Evolutionary conservation across 2,888 invertebrate species (phyloP), one percentile per base, ranked within the genome.

Genomic region (Ametastegia equiseti): DNA sequence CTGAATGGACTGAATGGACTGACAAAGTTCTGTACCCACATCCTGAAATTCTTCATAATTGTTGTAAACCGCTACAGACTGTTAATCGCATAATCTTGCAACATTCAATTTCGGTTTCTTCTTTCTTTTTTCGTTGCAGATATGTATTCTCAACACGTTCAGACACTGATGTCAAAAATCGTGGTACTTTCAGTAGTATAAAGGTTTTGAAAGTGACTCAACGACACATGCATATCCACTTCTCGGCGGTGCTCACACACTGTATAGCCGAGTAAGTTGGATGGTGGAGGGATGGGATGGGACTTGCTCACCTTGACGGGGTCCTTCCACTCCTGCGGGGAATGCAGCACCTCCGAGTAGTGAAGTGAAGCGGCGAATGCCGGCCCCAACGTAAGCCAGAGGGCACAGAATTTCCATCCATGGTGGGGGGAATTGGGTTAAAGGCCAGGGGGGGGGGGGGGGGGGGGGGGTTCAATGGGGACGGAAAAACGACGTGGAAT

Each of bases 231-330:
- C 63, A 15, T 65, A 27, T n/a, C n/a, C n/a, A n/a, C n/a, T n/a
- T n/a, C n/a, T n/a, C n/a, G n/a, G n/a, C n/a, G 57, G 57, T 54
- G 23, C 9, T 23, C 19, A 27, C 77, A 81, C 81, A 50, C 63
- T 80, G 81, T 54, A 83, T 50, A 54, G 82, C 79, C 65, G 83
- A 80, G 80, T 84, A 84, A 87, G 86, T 84, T 83, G 81, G 84
- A 85, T 84, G 83, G 80, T 78, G 81, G 85, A 86, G 82, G 84
- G 84, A 86, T 85, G 82, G 84, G 84, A 86, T 85, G 47, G 42
- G 88, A 90, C 90, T 85, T 86, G 90, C 90, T 90, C 89, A 87
- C 90, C 90, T 90, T 90, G 90, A 88, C 88, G 90, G 87, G 90
- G 90, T 90, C 90, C 87, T 90, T 90, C 90, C 90, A 89, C 90